Conservation (phyloP, 2,113 vertebrate genomes). For the Cathartes aura region DNA sequence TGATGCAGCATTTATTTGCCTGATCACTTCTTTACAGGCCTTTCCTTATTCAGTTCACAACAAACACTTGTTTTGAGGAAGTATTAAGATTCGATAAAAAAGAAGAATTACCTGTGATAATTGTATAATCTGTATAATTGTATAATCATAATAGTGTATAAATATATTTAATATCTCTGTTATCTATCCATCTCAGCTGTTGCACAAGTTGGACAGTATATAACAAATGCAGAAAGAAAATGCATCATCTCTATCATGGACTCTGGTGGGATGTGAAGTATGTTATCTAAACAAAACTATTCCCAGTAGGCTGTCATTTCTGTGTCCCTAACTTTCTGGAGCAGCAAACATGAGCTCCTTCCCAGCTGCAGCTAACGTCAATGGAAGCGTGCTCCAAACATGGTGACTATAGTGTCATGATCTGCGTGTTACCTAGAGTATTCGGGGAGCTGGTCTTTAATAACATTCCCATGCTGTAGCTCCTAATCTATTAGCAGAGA, state of each 20-base stretch:
- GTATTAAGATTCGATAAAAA: neutral
- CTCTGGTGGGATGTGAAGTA: neutral
- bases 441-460: neutral
- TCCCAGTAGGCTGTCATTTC: neutral
- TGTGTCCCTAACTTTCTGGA: neutral
- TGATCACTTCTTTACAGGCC: neutral
- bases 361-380: fast-evolving
- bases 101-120: neutral
- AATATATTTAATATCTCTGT: neutral
- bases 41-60: neutral
- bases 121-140: too few species aligned
- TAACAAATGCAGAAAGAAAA: neutral
- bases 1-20: neutral
- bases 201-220: neutral
- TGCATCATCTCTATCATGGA: fast-evolving
- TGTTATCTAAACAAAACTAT: neutral
- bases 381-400: neutral
- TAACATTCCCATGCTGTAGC: neutral
- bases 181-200: neutral
- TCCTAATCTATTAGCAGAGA: neutral
- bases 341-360: neutral
- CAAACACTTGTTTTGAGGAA: neutral
- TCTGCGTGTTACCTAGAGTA: fast-evolving
- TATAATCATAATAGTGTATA: neutral
- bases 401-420: too few species aligned